phyloP scores from a whole-genome alignment of 2,113 vertebrate species.

The Athene noctua region DNA sequence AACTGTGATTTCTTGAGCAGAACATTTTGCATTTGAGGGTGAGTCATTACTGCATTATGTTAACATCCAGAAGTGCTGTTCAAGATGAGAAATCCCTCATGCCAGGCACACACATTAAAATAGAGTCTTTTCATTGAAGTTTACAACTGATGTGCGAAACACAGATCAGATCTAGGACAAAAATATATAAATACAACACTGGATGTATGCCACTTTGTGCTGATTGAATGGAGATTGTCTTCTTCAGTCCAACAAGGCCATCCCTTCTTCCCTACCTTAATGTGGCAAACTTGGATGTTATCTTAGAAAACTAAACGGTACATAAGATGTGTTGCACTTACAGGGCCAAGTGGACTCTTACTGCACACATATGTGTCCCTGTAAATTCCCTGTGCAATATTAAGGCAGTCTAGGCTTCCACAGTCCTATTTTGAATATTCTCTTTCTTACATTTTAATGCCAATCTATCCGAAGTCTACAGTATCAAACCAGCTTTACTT shows the following conservation, averaged over 20 bases:
- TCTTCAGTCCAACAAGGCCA: background rate
- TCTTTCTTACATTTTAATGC: background rate
- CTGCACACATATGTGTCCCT: background rate
- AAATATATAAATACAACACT: background rate
- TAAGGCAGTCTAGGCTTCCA: background rate
- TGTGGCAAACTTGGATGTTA: background rate
- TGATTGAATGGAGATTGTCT: background rate
- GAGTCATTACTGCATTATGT: background rate
- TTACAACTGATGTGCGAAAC: background rate
- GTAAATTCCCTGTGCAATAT: background rate
- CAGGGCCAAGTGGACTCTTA: background rate
- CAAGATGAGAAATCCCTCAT: background rate
- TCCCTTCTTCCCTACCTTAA: background rate
- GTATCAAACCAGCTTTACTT: background rate
- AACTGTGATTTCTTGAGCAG: background rate
- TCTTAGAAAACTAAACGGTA: background rate
- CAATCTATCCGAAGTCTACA: background rate
- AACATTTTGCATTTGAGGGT: constrained; percentile 9
- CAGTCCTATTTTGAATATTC: background rate
- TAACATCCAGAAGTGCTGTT: background rate
- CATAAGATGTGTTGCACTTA: background rate
- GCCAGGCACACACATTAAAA: background rate
- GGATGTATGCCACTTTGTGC: background rate
- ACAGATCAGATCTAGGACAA: background rate
- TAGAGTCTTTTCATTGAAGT: background rate